Evolutionary conservation across 2,797 vertebrate genomes (phyloP).

Genomic region (Leontocebus nigricollis): DNA sequence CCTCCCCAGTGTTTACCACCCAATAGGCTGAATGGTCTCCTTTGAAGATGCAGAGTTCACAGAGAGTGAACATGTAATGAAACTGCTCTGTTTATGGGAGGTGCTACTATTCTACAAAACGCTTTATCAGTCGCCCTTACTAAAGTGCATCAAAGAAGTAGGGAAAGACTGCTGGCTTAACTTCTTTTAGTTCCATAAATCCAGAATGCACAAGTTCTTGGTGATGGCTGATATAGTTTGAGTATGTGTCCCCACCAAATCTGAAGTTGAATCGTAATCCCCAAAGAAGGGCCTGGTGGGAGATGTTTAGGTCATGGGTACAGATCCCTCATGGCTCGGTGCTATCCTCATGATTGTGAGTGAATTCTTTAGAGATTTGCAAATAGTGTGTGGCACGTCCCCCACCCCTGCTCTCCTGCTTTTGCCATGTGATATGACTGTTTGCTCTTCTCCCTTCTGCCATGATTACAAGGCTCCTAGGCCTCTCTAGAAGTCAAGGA

Average conservation of each 20-base stretch:
- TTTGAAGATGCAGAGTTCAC: accelerated
- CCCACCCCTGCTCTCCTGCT: not conserved
- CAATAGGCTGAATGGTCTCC: not conserved
- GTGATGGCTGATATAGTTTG: no score
- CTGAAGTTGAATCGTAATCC: no score
- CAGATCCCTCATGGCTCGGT: not conserved
- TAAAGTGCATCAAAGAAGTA: not conserved
- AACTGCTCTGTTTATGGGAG: not conserved
- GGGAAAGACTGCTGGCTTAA: not conserved
- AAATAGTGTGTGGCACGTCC: not conserved
- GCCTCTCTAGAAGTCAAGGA: not conserved
- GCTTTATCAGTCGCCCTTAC: accelerated
- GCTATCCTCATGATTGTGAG: not conserved
- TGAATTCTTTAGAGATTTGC: not conserved
- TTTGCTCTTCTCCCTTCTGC: not conserved
- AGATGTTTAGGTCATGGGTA: not conserved
- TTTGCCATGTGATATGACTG: not conserved
- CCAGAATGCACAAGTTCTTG: not conserved
- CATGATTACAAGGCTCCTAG: not conserved
- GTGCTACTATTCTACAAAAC: accelerated
- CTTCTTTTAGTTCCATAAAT: not conserved
- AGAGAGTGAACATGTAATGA: accelerated
- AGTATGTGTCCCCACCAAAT: no score
- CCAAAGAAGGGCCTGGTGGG: not conserved
- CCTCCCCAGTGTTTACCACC: not conserved